Evolutionary conservation across 2,888 invertebrate species (phyloP).

Genomic region (Drosophila conformis): DNA sequence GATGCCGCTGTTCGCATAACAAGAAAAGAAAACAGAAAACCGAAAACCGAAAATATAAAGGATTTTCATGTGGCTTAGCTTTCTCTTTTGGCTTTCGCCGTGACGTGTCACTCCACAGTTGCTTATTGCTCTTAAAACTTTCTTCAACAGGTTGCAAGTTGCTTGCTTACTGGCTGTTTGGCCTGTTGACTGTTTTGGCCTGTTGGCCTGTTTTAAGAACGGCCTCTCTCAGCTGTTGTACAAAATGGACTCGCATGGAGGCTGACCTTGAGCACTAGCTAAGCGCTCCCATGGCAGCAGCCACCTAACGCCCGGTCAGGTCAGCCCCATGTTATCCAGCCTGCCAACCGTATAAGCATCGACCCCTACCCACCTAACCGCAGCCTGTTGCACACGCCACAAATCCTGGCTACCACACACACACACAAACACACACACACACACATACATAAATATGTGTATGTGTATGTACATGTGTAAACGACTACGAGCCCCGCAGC

Average conservation of each 20-base stretch:
- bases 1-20: conserved; percentile 18
- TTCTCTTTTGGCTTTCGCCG: conserved; percentile 61
- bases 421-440: conserved; percentile 8
- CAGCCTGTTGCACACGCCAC: conserved; percentile 57
- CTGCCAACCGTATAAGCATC: conserved; percentile 27
- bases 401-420: conserved; percentile 52
- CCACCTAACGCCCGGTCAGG: conserved; percentile 26
- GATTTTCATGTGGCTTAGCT: conserved; percentile 67
- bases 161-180: conserved; percentile 3
- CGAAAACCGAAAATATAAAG: conserved; percentile 30
- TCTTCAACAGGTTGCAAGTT: conserved; percentile 71
- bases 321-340: conserved; percentile 42
- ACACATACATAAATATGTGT: background rate
- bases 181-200: background rate
- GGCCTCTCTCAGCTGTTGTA: conserved; percentile 28
- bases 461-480: background rate
- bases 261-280: conserved; percentile 66
- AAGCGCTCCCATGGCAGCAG: conserved; percentile 71
- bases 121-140: conserved; percentile 59
- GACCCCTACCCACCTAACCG: background rate
- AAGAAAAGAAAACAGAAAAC: conserved; percentile 4
- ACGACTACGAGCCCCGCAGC: conserved; percentile 9
- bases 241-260: conserved; percentile 24
- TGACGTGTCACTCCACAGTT: conserved; percentile 39
- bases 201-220: conserved; percentile 2